phyloP scores from a whole-genome alignment of 2,113 vertebrate species.

The Chinchilla lanigera region DNA sequence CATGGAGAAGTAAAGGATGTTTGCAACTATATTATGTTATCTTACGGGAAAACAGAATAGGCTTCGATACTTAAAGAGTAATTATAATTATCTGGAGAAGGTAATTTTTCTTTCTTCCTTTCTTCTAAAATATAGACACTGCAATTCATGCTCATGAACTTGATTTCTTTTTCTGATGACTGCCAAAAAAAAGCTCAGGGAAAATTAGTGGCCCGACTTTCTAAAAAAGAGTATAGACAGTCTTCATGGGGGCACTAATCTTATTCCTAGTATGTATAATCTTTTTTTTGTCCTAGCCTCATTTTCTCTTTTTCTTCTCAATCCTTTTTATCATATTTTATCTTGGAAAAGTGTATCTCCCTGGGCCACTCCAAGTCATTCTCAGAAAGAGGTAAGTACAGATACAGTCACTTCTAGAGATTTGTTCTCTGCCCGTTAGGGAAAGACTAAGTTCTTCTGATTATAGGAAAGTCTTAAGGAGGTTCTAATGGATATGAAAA shows the following conservation, averaged over 20 bases:
- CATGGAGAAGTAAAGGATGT: conserved; percentile 22
- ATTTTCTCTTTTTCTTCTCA: conserved; percentile 26
- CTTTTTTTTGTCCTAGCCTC: background rate
- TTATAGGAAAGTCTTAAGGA: background rate
- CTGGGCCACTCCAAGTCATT: conserved; percentile 25
- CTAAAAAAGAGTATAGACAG: background rate
- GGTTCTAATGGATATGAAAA: background rate
- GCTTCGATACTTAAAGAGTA: conserved; percentile 33
- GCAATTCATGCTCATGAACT: background rate
- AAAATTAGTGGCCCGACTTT: background rate
- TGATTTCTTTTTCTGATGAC: background rate
- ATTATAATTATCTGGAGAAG: background rate
- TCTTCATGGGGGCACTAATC: background rate
- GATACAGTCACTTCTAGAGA: background rate
- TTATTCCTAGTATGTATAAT: background rate
- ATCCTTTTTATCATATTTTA: background rate
- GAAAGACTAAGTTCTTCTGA: background rate
- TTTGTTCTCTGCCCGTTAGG: background rate
- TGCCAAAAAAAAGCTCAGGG: conserved; percentile 23
- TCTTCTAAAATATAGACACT: conserved; percentile 35
- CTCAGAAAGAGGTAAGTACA: background rate
- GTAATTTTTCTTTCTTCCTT: background rate
- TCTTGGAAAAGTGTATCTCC: conserved; percentile 22
- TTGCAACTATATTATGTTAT: background rate
- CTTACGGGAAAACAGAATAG: background rate